Percentiles rank a stretch among this genome's conserved stretches.
phyloP scores from a whole-genome alignment of 2,888 invertebrate genomes.

The Argyra leucocephala region DNA sequence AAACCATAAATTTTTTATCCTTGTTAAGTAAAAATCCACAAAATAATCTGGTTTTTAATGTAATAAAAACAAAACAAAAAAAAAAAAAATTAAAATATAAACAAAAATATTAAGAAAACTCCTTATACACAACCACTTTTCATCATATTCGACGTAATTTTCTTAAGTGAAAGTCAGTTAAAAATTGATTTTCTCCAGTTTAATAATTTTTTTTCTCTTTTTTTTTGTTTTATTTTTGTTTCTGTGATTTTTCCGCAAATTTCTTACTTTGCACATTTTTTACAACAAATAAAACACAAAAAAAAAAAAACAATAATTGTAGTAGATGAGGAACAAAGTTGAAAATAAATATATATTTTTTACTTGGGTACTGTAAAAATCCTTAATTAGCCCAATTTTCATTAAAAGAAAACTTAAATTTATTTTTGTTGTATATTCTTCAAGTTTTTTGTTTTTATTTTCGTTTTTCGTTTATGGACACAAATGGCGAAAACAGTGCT shows the following conservation, averaged over 20 bases:
- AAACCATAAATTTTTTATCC: too few species aligned
- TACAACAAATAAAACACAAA: background rate
- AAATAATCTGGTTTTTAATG: too few species aligned
- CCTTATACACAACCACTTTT: too few species aligned
- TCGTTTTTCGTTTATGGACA: background rate
- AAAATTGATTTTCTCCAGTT: background rate
- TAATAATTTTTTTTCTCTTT: background rate
- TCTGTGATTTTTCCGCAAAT: background rate
- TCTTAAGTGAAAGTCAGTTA: background rate
- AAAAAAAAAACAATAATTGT: too few species aligned
- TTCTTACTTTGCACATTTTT: background rate
- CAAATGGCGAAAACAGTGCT: background rate
- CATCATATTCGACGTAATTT: background rate
- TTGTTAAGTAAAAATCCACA: too few species aligned
- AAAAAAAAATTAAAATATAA: background rate
- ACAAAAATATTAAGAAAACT: too few species aligned
- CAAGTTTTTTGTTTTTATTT: background rate
- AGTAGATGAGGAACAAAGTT: too few species aligned
- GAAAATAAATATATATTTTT: background rate
- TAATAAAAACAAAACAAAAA: background rate
- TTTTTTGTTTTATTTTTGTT: background rate
- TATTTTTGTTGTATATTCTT: background rate
- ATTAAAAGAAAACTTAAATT: background rate
- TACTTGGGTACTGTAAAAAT: background rate
- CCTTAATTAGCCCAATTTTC: background rate